Percentiles rank a stretch among this genome's conserved stretches.
phyloP scores from a whole-genome alignment of 1,140 invertebrate species.

The Psilanteris sp. region DNA sequence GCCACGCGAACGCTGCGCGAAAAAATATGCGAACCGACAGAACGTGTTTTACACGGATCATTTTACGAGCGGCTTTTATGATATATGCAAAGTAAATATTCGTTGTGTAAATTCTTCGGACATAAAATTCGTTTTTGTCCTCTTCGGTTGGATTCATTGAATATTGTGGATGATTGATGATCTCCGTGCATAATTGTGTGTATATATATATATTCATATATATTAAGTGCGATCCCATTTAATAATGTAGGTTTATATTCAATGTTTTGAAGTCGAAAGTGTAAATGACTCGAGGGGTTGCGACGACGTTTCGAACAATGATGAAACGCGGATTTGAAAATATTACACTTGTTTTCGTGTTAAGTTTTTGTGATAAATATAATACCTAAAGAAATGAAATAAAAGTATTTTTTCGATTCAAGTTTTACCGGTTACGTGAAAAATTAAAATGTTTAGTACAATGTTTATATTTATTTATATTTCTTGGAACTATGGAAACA shows the following conservation, averaged over 20 bases:
- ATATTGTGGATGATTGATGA: constrained; percentile 38
- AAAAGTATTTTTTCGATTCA: no score
- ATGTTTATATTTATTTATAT: no score
- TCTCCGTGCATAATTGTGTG: constrained; percentile 10
- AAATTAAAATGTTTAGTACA: no score
- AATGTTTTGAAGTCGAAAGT: constrained; percentile 18
- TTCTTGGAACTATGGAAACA: no score
- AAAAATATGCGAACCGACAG: constrained; percentile 39
- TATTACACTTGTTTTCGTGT: no score
- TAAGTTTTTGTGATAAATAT: no score
- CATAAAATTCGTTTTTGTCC: constrained; percentile 33
- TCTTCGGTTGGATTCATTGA: constrained; percentile 10
- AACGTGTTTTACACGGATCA: constrained; percentile 48
- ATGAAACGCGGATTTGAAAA: no score
- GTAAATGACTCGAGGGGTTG: no score
- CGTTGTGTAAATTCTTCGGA: constrained; percentile 13
- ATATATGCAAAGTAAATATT: constrained; percentile 42
- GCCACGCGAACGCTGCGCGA: constrained; percentile 36
- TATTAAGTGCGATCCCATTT: constrained; percentile 21
- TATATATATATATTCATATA: no score
- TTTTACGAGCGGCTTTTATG: constrained; percentile 32
- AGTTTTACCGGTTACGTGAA: no score
- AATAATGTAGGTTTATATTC: constrained; percentile 14
- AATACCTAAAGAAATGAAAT: no score
- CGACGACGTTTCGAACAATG: no score